Conservation (phyloP, 1,140 invertebrate genomes). For the Agraylea sexmaculata region DNA sequence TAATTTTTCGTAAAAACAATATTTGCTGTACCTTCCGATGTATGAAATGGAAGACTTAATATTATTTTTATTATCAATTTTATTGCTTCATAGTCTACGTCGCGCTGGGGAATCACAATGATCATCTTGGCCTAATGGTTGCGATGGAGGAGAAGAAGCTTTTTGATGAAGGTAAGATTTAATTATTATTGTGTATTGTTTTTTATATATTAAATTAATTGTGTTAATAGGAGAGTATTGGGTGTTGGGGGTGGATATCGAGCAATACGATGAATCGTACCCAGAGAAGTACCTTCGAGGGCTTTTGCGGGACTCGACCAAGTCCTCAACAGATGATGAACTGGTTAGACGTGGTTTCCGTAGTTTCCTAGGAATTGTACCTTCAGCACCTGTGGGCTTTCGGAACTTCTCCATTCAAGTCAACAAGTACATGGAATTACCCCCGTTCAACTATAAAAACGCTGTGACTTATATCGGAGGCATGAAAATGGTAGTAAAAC, state of each 20-base stretch:
- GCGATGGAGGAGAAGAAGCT: slow-evolving; percentile 72
- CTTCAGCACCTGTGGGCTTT: slow-evolving; percentile 56
- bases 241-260: slow-evolving; percentile 80
- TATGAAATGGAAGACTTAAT: no score
- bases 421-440: slow-evolving; percentile 63
- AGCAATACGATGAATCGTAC: slow-evolving; percentile 65
- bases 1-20: no score
- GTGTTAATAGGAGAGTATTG: slow-evolving; percentile 64
- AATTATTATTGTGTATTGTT: slow-evolving; percentile 7
- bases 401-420: slow-evolving; percentile 64
- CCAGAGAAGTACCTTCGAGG: slow-evolving; percentile 66
- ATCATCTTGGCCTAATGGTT: slow-evolving; percentile 72
- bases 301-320: slow-evolving; percentile 53
- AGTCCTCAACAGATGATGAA: slow-evolving; percentile 38
- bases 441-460: slow-evolving; percentile 79
- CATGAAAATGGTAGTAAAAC: slow-evolving; percentile 50
- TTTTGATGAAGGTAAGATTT: slow-evolving; percentile 59
- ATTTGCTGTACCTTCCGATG: no score
- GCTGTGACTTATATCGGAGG: slow-evolving; percentile 57
- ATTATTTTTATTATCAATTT: no score
- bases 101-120: slow-evolving; percentile 77
- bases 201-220: slow-evolving; percentile 3
- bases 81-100: slow-evolving; percentile 76
- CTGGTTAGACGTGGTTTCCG: slow-evolving; percentile 46
- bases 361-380: slow-evolving; percentile 62